phyloP scores from a whole-genome alignment of 2,888 invertebrate species.

The Digitonthophagus gazella region DNA sequence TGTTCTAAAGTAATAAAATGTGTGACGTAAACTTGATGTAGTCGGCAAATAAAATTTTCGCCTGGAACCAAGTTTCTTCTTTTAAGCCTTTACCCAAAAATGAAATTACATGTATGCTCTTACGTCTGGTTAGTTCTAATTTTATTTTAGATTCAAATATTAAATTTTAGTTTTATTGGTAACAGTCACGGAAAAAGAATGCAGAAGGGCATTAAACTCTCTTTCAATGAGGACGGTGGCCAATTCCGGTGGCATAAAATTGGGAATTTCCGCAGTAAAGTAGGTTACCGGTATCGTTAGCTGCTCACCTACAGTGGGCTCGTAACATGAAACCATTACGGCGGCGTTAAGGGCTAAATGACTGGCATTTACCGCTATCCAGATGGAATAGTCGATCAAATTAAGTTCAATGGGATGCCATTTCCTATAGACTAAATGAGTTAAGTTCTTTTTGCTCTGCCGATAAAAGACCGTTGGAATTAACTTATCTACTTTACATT shows the following conservation, averaged over 20 bases:
- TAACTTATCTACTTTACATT: neutral
- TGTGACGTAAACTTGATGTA: too few species aligned
- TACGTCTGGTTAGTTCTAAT: too few species aligned
- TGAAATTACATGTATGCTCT: too few species aligned
- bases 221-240: neutral
- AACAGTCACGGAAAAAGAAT: too few species aligned
- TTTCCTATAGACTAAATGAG: constrained; percentile 7
- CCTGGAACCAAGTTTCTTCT: too few species aligned
- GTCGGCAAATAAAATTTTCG: too few species aligned
- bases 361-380: constrained; percentile 11
- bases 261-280: neutral
- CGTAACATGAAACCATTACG: constrained; percentile 12
- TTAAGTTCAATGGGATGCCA: neutral
- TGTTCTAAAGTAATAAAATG: neutral
- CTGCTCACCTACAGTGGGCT: neutral
- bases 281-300: neutral
- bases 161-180: too few species aligned
- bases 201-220: neutral
- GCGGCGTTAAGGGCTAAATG: constrained; percentile 1
- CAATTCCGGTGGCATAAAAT: neutral
- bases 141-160: too few species aligned
- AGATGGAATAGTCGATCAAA: neutral
- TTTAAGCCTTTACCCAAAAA: too few species aligned
- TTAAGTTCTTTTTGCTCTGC: neutral
- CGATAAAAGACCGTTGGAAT: neutral